These are phyloP conservation scores for Rhinella marina DNA, from an alignment of 2,797 vertebrate species.

Conservation along the genomic window DNA sequence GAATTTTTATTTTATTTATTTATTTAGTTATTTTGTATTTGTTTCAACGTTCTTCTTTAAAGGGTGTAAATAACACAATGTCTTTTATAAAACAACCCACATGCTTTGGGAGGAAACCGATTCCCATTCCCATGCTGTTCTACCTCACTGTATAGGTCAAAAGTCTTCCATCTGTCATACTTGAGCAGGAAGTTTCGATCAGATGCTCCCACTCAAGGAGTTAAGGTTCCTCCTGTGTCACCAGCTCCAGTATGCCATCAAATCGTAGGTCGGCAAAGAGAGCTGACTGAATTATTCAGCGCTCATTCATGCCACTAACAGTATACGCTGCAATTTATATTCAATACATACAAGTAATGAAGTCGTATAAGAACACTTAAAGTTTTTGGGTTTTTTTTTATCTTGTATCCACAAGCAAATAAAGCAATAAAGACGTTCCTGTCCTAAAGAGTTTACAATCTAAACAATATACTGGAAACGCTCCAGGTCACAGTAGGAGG, in stretches of 20 bases:
- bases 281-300: not conserved
- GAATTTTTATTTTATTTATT: too few relatives aligned
- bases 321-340: conserved; percentile 48
- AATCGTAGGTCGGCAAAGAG: not conserved
- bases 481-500: conserved; percentile 59
- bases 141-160: conserved; percentile 3
- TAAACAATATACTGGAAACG: conserved; percentile 52
- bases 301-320: conserved; percentile 24
- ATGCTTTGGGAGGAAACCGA: not conserved
- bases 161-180: not conserved
- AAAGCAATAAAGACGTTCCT: conserved; percentile 42
- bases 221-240: not conserved
- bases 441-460: conserved; percentile 52
- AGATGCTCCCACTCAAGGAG: conserved; percentile 14
- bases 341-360: conserved; percentile 46
- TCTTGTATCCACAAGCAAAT: conserved; percentile 45
- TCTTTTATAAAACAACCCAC: not conserved
- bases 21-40: not conserved
- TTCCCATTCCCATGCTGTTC: not conserved
- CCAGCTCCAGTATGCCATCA: not conserved
- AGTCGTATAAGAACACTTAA: conserved; percentile 40
- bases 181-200: conserved; percentile 1
- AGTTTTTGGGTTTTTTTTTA: conserved; percentile 36
- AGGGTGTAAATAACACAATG: not conserved
- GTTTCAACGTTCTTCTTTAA: not conserved